Conservation (phyloP, 2,888 invertebrate species). For the Adineta ricciae region DNA sequence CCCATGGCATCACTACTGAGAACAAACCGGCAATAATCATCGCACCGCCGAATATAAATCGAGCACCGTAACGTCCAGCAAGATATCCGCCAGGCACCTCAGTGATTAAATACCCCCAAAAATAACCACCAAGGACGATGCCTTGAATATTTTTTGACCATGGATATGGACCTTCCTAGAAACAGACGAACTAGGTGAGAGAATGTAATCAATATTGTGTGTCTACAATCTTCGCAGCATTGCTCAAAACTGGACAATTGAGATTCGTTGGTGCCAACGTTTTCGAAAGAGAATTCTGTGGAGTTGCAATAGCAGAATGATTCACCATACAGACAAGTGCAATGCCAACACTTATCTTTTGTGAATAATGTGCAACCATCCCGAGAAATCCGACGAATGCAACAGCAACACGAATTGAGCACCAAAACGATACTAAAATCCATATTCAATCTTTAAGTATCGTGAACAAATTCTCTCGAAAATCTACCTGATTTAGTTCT, state of each 20-base stretch:
- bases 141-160: constrained; percentile 32
- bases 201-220: background rate
- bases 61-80: constrained; percentile 25
- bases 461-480: background rate
- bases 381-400: constrained; percentile 7
- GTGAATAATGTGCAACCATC: constrained; percentile 22
- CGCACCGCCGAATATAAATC: constrained; percentile 21
- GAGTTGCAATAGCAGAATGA: constrained; percentile 21
- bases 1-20: constrained; percentile 29
- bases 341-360: constrained; percentile 31
- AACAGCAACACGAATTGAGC: background rate
- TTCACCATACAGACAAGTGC: constrained; percentile 34
- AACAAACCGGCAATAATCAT: constrained; percentile 21
- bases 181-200: background rate
- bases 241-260: background rate
- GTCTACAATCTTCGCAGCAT: background rate
- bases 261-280: background rate
- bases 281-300: background rate
- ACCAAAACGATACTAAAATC: background rate
- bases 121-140: constrained; percentile 24
- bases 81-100: constrained; percentile 31
- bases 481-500: background rate
- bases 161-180: constrained; percentile 22
- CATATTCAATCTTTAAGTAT: background rate
- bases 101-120: constrained; percentile 32